Percentiles rank a stretch among this genome's conserved stretches.
phyloP scores from a whole-genome alignment of 2,113 vertebrate species.

The Beaufortia kweichowensis region DNA sequence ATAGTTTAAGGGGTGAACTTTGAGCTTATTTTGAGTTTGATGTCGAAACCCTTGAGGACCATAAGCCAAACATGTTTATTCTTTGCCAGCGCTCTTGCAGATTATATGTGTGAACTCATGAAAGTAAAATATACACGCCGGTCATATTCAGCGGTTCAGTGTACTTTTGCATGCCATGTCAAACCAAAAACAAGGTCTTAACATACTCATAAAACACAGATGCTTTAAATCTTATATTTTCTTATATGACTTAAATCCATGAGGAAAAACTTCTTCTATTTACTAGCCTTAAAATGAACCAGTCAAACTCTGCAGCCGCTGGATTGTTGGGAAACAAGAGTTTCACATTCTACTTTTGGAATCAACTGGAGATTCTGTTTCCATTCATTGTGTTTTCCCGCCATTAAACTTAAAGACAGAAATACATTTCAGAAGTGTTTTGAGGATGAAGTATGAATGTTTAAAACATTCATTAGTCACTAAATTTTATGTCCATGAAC shows the following conservation, averaged over 20 bases:
- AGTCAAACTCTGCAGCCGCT: too few species aligned
- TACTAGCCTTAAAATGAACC: slow-evolving; percentile 25
- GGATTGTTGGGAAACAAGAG: too few species aligned
- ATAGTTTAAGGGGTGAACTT: slow-evolving; percentile 2
- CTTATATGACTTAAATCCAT: background rate
- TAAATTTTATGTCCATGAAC: slow-evolving; percentile 36
- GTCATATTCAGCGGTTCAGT: background rate
- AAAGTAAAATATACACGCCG: background rate
- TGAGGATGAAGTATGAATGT: slow-evolving; percentile 34
- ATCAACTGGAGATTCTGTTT: slow-evolving; percentile 43
- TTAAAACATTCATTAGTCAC: slow-evolving; percentile 29
- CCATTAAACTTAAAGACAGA: slow-evolving; percentile 40
- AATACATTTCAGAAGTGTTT: slow-evolving; percentile 44
- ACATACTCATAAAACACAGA: background rate
- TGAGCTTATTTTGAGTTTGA: background rate
- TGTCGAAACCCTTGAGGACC: background rate
- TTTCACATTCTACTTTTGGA: slow-evolving; percentile 39
- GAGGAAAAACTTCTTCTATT: slow-evolving; percentile 20
- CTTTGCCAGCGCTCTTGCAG: background rate
- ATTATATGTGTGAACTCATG: background rate
- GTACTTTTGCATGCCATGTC: background rate
- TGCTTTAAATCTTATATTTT: slow-evolving; percentile 9
- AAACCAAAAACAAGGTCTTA: background rate
- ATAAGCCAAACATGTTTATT: background rate
- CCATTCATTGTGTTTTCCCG: slow-evolving; percentile 39